Evolutionary conservation across 2,888 invertebrate genomes (phyloP).

Genomic region (Cantharis rustica): DNA sequence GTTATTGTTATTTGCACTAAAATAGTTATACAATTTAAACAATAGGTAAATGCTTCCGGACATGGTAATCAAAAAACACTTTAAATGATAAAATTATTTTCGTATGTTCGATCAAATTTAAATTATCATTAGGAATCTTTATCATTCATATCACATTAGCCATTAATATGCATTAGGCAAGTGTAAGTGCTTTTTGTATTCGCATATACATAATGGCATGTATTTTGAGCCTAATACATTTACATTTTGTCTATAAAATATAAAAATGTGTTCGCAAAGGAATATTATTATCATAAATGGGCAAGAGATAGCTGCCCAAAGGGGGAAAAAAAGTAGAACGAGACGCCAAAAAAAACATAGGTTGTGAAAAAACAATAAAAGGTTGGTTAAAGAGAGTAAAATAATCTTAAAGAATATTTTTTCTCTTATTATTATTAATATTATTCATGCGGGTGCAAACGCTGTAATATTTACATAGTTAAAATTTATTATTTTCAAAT

Average conservation of each 20-base stretch:
- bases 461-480: not conserved
- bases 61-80: not conserved
- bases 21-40: not conserved
- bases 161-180: conserved; percentile 13
- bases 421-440: no score
- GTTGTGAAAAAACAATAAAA: no score
- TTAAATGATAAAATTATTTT: not conserved
- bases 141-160: conserved; percentile 13
- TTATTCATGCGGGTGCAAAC: no score
- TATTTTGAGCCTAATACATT: not conserved
- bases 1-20: not conserved
- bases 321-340: no score
- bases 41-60: not conserved
- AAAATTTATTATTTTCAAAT: not conserved
- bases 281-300: not conserved
- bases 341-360: no score
- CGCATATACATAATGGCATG: not conserved
- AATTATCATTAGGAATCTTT: conserved; percentile 23
- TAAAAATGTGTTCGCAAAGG: not conserved
- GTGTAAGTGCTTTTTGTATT: conserved; percentile 13
- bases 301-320: no score
- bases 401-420: no score
- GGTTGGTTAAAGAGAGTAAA: no score
- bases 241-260: no score
- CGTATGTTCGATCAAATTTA: not conserved